Conservation (phyloP, 2,797 vertebrate genomes). For the Botia kubotai region DNA sequence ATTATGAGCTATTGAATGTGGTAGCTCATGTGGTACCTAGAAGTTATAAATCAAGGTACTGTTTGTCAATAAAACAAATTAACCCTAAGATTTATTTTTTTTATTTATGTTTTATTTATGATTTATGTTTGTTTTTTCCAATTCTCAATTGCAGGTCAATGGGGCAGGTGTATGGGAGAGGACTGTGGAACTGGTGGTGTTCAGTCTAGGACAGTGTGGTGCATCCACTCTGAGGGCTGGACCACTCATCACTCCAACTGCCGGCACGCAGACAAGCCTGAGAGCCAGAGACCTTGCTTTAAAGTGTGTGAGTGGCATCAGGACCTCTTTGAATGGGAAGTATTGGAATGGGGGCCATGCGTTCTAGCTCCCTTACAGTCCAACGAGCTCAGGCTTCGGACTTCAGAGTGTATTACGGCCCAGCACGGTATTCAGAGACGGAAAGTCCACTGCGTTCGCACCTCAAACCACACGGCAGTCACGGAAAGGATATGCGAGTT, state of each 20-base stretch:
- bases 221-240: constrained; percentile 92
- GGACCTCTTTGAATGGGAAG: constrained; percentile 92
- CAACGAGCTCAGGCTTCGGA: constrained; percentile 70
- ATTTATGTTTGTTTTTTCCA: constrained; percentile 7
- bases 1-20: too few species aligned
- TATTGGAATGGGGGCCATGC: constrained; percentile 88
- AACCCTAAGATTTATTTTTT: neutral
- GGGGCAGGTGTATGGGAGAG: constrained; percentile 91
- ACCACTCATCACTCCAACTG: constrained; percentile 90
- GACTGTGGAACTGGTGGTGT: constrained; percentile 87
- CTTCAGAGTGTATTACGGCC: constrained; percentile 84
- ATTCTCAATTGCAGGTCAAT: constrained; percentile 82
- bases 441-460: constrained; percentile 84
- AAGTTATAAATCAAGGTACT: neutral
- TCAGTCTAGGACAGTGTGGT: constrained; percentile 90
- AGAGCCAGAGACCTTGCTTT: constrained; percentile 89
- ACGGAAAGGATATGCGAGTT: constrained; percentile 88
- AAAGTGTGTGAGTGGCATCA: constrained; percentile 95
- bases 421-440: constrained; percentile 93
- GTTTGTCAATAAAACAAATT: neutral
- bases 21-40: neutral
- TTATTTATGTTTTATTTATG: too few species aligned
- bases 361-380: constrained; percentile 74
- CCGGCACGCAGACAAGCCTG: constrained; percentile 80
- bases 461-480: constrained; percentile 83